A percentile compares a stretch with the other conserved stretches of the same genome.
Evolutionary conservation across 92 coral and sea anemone species (phyloP).

Genomic region (Plumapathes pennacea): DNA sequence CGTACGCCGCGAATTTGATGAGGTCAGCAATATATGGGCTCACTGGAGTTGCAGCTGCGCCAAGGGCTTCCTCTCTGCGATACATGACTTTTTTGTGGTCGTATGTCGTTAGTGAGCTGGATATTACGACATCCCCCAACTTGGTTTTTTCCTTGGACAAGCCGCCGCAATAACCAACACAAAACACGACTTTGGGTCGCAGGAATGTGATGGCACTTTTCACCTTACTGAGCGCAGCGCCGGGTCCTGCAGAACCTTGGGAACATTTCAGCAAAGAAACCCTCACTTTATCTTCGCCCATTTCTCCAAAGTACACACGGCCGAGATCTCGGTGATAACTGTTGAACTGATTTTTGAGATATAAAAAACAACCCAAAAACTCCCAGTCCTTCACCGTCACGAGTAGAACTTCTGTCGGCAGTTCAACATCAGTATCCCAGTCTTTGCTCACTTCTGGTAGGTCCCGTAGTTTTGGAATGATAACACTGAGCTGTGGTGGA

Average conservation of each 20-base stretch:
- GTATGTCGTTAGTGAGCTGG: conserved; percentile 13
- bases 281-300: conserved; percentile 18
- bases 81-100: conserved; percentile 15
- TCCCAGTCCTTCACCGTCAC: conserved; percentile 34
- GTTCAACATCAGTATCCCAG: background rate
- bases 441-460: background rate
- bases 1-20: conserved; percentile 13
- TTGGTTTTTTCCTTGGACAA: conserved; percentile 19
- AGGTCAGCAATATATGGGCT: conserved; percentile 21
- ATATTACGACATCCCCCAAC: conserved; percentile 39
- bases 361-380: conserved; percentile 9
- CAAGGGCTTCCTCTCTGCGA: conserved; percentile 2
- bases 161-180: conserved; percentile 31
- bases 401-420: conserved; percentile 26
- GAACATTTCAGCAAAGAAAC: conserved; percentile 26
- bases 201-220: conserved; percentile 15
- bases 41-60: conserved; percentile 9
- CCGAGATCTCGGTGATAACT: conserved; percentile 3
- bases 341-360: background rate
- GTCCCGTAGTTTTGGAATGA: conserved; percentile 1
- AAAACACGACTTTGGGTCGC: conserved; percentile 28
- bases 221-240: conserved; percentile 4
- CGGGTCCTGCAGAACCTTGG: conserved; percentile 14
- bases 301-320: conserved; percentile 20
- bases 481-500: conserved; percentile 7